Conservation (phyloP, 2,888 invertebrate species). For the Limnephilus auricula region DNA sequence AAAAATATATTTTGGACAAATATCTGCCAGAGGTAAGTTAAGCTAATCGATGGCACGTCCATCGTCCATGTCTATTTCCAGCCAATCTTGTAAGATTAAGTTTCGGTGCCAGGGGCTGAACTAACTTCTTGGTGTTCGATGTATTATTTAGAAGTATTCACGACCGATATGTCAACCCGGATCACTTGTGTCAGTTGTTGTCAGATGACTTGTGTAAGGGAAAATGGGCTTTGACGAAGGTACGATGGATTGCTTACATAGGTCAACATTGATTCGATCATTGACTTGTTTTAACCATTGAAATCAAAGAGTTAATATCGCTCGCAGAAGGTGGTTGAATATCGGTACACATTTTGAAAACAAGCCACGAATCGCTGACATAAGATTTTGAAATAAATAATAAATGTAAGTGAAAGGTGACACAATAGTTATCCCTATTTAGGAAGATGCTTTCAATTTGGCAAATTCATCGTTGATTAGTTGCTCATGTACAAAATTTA, state of each 20-base stretch:
- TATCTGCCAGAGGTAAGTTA: too few relatives aligned
- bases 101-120: not conserved
- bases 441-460: too few relatives aligned
- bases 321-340: not conserved
- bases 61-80: not conserved
- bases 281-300: not conserved
- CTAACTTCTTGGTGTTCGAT: not conserved
- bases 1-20: too few relatives aligned
- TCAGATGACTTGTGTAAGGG: not conserved
- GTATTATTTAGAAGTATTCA: conserved; percentile 25
- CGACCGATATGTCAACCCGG: conserved; percentile 13
- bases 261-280: not conserved
- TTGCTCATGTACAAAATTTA: too few relatives aligned
- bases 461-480: too few relatives aligned
- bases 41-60: not conserved
- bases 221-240: not conserved
- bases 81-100: conserved; percentile 4
- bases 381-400: too few relatives aligned
- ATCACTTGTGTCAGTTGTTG: conserved; percentile 13
- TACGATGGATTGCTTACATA: conserved; percentile 22
- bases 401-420: too few relatives aligned
- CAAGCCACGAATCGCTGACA: not conserved
- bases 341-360: not conserved
- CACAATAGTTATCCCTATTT: too few relatives aligned
- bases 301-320: not conserved